Percentiles rank a stretch among this genome's conserved stretches.
Conservation (phyloP, 92 coral and sea anemone species). For the Epizoanthus scotinus region DNA sequence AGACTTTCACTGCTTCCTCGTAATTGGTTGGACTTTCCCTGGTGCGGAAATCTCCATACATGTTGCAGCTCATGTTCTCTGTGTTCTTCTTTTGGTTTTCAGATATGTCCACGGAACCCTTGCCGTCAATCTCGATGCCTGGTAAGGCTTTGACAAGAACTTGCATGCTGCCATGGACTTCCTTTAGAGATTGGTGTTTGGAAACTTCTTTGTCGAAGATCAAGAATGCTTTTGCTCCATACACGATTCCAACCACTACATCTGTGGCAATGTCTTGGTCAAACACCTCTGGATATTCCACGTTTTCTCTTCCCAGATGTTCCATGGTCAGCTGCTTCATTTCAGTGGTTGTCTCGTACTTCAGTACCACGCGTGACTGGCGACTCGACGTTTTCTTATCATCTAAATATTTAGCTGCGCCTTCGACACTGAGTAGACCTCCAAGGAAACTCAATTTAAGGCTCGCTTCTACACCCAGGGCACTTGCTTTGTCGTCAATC, state of each 20-base stretch:
- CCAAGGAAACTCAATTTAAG: constrained; percentile 46
- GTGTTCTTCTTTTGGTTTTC: constrained; percentile 25
- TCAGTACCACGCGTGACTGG: constrained; percentile 47
- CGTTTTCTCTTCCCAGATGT: constrained; percentile 40
- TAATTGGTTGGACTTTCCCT: constrained; percentile 34
- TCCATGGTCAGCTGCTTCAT: constrained; percentile 35
- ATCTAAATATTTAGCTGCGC: constrained; percentile 53
- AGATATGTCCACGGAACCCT: constrained; percentile 11
- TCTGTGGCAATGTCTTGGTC: constrained; percentile 52
- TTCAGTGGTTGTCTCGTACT: constrained; percentile 43
- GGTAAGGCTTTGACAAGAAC: constrained; percentile 34
- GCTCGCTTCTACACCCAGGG: constrained; percentile 34
- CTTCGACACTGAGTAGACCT: constrained; percentile 49
- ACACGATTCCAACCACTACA: constrained; percentile 58
- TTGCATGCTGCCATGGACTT: constrained; percentile 47
- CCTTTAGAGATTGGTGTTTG: constrained; percentile 21
- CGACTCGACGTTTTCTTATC: constrained; percentile 40
- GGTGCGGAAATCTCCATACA: constrained; percentile 42
- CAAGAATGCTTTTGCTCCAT: constrained; percentile 44
- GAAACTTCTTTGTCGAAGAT: constrained; percentile 54
- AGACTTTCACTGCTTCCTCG: constrained; percentile 46
- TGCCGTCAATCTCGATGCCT: constrained; percentile 32
- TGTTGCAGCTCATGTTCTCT: constrained; percentile 43
- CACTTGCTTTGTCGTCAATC: constrained; percentile 41
- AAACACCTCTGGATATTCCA: constrained; percentile 43